Conservation (phyloP, 2,797 vertebrate species). For the Poecilia wingei region DNA sequence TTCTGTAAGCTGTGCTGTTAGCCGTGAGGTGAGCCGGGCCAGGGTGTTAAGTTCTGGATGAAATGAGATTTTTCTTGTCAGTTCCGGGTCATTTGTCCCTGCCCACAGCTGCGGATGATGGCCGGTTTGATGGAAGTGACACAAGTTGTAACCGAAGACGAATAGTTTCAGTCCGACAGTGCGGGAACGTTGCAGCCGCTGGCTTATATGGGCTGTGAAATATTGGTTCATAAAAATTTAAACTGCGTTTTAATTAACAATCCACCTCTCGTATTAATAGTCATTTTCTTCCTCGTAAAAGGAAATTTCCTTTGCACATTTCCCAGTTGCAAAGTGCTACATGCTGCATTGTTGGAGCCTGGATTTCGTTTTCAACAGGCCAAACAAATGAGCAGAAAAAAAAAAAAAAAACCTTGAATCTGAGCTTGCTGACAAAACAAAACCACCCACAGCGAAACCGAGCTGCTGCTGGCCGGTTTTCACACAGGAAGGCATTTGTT, state of each 20-base stretch:
- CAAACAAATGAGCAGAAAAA: conserved; percentile 37
- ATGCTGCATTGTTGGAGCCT: background rate
- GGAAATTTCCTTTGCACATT: conserved; percentile 5
- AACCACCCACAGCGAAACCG: conserved; percentile 35
- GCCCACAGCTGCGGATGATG: conserved; percentile 52
- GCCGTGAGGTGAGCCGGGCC: conserved; percentile 27
- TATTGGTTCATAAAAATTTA: conserved; percentile 64
- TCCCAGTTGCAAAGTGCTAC: conserved; percentile 5
- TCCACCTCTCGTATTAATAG: conserved; percentile 23
- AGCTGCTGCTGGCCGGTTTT: conserved; percentile 60
- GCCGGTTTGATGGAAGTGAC: conserved; percentile 53
- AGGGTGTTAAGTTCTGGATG: conserved; percentile 41
- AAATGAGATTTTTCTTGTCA: conserved; percentile 57
- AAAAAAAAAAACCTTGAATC: conserved; percentile 17
- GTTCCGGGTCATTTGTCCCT: conserved; percentile 57
- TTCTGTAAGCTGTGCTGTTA: conserved; percentile 27
- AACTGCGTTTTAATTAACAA: conserved; percentile 60
- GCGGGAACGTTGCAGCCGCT: conserved; percentile 35
- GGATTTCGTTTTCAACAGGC: conserved; percentile 14
- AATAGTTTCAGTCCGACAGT: conserved; percentile 29
- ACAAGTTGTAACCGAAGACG: conserved; percentile 36
- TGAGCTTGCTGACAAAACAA: conserved; percentile 33
- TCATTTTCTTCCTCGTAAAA: conserved; percentile 27
- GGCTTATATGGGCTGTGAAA: conserved; percentile 58
- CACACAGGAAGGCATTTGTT: conserved; percentile 46